Base-by-base conservation (phyloP, 1,140 invertebrate species). In the Scaptodrosophila lebanonensis region DNA sequence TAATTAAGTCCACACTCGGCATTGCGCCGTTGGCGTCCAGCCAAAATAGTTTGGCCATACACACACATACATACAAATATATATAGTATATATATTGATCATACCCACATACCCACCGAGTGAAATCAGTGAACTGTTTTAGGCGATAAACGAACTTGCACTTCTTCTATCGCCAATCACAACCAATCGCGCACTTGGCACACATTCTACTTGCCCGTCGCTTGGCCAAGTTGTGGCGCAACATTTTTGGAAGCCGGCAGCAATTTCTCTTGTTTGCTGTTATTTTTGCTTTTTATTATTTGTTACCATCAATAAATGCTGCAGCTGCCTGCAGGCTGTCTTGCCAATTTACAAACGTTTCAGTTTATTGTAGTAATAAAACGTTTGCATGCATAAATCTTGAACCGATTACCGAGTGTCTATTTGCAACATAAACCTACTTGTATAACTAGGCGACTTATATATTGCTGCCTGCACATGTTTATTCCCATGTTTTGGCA, bases 331-430 rank as follows among this genome's bases (percentile, higher is more conserved):
- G 40, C 36, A 50, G 70, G 49, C 39, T 50, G 59, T 29, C 7
- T 50, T 32, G 33, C 40, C 22, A 25, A 45, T 27, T 45, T 54
- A 18, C 49, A 57, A 42, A 47, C 51, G 60, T 57, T 54, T 25
- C 30, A 32, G 40, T 48, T n/a, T n/a, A n/a, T n/a, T n/a, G n/a
- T n/a, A n/a, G 69, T 72, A 73, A 68, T 75, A 73, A 73, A 72
- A 67, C 58, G 51, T 16, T 61, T 25, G 58, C 39, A 52, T 50
- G 53, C 70, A 73, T 73, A 68, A 76, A 76, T 76, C 61, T 61
- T 33, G 13, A 57, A 33, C 56, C 44, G 61, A 75, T 75, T 75
- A 75, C 54, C 42, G 60, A 53, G 3, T 48, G 17, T n/a, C 27
- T 47, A 15, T 18, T 48, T 47, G 36, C 40, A 16, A 49, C 25